These are phyloP conservation scores for Erebia aethiops DNA, from an alignment of 2,888 invertebrate genomes.

Conservation along the genomic window DNA sequence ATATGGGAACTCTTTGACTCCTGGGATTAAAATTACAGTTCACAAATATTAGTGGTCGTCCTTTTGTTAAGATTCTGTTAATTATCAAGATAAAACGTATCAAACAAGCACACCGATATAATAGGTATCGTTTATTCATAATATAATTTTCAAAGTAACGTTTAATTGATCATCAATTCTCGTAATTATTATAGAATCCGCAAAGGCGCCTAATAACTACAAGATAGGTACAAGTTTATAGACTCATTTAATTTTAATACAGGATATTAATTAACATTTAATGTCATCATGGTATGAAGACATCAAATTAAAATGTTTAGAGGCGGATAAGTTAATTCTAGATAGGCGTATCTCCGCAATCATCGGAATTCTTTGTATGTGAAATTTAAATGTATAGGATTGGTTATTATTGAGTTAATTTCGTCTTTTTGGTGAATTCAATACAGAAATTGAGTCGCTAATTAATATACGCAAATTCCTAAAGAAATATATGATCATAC, in stretches of 20 bases:
- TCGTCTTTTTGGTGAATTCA: too few relatives aligned
- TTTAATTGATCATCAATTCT: constrained; percentile 24
- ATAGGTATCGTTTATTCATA: too few relatives aligned
- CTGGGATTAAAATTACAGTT: too few relatives aligned
- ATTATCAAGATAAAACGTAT: too few relatives aligned
- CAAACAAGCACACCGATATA: too few relatives aligned
- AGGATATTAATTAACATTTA: constrained; percentile 28
- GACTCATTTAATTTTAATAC: constrained; percentile 21
- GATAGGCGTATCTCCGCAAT: neutral
- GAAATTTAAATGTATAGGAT: neutral
- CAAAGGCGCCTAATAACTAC: constrained; percentile 23
- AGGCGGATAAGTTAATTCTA: constrained; percentile 1
- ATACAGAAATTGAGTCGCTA: too few relatives aligned
- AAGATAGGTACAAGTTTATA: constrained; percentile 19
- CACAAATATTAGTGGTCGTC: too few relatives aligned
- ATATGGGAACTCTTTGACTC: too few relatives aligned
- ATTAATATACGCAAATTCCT: too few relatives aligned
- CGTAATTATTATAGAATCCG: constrained; percentile 24
- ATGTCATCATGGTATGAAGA: constrained; percentile 17
- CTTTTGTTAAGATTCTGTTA: too few relatives aligned
- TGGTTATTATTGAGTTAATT: neutral
- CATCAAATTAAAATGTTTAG: constrained; percentile 8
- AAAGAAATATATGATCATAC: too few relatives aligned
- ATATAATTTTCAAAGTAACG: neutral
- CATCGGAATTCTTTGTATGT: neutral